phyloP scores from a whole-genome alignment of 2,113 vertebrate species.

The Hipposideros armiger region DNA sequence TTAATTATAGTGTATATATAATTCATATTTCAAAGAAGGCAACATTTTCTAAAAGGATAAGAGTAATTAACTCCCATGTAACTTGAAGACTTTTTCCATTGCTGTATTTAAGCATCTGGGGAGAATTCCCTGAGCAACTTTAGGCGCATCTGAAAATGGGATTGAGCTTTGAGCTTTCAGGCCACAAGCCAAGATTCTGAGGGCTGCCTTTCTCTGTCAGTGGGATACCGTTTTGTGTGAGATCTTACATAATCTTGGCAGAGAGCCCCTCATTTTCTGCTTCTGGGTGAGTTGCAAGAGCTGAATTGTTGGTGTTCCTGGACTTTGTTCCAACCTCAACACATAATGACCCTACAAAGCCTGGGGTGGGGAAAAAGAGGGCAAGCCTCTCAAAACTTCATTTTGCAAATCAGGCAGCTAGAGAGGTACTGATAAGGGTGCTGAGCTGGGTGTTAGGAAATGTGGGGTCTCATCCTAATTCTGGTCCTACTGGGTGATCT shows the following conservation, averaged over 20 bases:
- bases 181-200: conserved; percentile 74
- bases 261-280: conserved; percentile 80
- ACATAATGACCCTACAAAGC: conserved; percentile 75
- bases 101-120: conserved; percentile 83
- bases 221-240: conserved; percentile 78
- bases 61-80: conserved; percentile 76
- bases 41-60: conserved; percentile 83
- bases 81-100: conserved; percentile 83
- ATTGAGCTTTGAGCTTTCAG: conserved; percentile 70
- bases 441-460: neutral
- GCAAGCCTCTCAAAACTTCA: neutral
- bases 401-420: neutral
- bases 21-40: conserved; percentile 84
- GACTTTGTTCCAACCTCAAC: conserved; percentile 82
- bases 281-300: conserved; percentile 73
- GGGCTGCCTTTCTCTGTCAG: conserved; percentile 77
- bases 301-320: conserved; percentile 75
- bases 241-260: conserved; percentile 83
- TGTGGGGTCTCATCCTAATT: neutral
- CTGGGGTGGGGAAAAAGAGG: conserved; percentile 54
- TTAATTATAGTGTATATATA: conserved; percentile 75
- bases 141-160: conserved; percentile 75
- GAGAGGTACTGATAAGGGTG: neutral
- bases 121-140: conserved; percentile 61
- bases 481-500: neutral